Evolutionary conservation across 1,140 invertebrate species (phyloP).

Genomic region (Achroia grisella): DNA sequence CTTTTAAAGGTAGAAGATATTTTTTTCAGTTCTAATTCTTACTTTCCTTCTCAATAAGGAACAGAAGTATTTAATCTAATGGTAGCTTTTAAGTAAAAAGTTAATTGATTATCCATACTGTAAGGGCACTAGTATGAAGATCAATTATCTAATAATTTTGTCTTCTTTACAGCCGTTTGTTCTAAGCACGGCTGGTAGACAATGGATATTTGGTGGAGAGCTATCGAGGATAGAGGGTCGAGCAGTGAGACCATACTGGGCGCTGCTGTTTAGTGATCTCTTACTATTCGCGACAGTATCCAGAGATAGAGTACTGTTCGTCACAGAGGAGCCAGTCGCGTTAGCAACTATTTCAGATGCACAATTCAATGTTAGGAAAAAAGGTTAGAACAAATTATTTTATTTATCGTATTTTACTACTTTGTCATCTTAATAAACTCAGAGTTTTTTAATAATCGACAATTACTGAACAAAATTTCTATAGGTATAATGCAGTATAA

Average conservation of each 20-base stretch:
- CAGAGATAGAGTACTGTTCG: conserved; percentile 87
- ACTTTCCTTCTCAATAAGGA: too few relatives aligned
- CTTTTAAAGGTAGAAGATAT: too few relatives aligned
- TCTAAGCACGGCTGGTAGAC: conserved; percentile 84
- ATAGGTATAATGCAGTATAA: too few relatives aligned
- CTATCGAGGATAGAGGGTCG: conserved; percentile 86
- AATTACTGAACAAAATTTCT: too few relatives aligned
- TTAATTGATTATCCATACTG: too few relatives aligned
- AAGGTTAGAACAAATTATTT: conserved; percentile 71
- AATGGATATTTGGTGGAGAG: conserved; percentile 92
- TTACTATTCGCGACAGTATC: conserved; percentile 89
- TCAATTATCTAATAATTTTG: not conserved
- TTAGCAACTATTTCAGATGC: conserved; percentile 85
- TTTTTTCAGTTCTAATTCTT: too few relatives aligned
- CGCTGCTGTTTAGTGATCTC: conserved; percentile 86
- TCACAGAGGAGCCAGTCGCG: conserved; percentile 88
- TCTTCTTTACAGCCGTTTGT: conserved; percentile 80
- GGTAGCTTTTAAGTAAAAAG: too few relatives aligned
- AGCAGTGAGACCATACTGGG: conserved; percentile 87
- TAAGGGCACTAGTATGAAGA: not conserved
- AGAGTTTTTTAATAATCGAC: too few relatives aligned
- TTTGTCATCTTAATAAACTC: too few relatives aligned
- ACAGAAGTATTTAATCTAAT: too few relatives aligned
- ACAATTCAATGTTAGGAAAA: conserved; percentile 88
- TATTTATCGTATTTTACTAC: too few relatives aligned